These are phyloP conservation scores for Drosophila nannoptera DNA, from an alignment of 1,140 invertebrate genomes.

Conservation along the genomic window DNA sequence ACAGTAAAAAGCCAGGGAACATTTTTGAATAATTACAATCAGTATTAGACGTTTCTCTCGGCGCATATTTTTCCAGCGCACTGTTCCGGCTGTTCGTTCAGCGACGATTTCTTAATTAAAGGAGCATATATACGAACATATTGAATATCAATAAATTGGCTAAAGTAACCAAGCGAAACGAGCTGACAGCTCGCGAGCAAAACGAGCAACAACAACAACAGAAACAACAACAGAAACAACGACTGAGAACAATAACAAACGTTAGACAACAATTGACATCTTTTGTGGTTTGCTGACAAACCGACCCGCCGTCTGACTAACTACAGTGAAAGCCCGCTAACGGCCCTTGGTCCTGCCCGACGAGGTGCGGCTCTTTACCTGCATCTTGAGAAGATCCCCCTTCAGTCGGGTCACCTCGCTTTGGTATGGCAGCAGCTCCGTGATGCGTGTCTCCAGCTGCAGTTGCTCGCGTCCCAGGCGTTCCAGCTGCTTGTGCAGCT, in stretches of 20 bases:
- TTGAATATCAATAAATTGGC: conserved; percentile 64
- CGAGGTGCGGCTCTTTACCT: conserved; percentile 48
- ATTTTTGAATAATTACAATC: neutral
- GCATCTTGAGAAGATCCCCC: conserved; percentile 80
- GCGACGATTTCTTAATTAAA: conserved; percentile 53
- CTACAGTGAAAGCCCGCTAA: conserved; percentile 1
- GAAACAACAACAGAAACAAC: conserved; percentile 11
- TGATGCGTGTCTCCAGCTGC: conserved; percentile 80
- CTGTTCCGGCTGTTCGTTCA: conserved; percentile 6
- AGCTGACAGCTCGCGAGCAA: conserved; percentile 26
- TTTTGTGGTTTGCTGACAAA: conserved; percentile 38
- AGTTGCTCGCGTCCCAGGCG: conserved; percentile 80
- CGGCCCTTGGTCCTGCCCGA: neutral
- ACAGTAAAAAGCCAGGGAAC: no score
- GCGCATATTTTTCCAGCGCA: conserved; percentile 13
- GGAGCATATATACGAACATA: conserved; percentile 58
- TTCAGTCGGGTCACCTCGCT: conserved; percentile 80
- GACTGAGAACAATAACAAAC: conserved; percentile 8
- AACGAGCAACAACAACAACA: conserved; percentile 13
- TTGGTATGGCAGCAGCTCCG: conserved; percentile 80
- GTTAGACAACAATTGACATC: conserved; percentile 34
- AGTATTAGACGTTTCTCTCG: neutral
- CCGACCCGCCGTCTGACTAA: conserved; percentile 13
- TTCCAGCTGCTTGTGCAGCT: conserved; percentile 72
- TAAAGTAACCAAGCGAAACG: conserved; percentile 67